Evolutionary conservation across 2,113 vertebrate genomes (phyloP).

Genomic region (Machaerirhynchus nigripectus): DNA sequence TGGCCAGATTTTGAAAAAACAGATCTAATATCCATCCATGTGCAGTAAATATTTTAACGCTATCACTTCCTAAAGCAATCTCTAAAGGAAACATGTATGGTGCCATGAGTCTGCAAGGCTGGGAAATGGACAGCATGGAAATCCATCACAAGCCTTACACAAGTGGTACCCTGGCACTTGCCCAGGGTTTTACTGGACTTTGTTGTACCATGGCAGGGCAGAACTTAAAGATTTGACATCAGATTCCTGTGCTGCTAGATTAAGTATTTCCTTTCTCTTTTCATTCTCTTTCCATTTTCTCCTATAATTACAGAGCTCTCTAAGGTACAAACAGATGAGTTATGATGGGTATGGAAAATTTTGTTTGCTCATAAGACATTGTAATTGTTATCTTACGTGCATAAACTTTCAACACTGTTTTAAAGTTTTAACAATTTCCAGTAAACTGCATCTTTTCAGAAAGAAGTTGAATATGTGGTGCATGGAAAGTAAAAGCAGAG

Average conservation of each 20-base stretch:
- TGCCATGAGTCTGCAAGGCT: background rate
- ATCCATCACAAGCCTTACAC: background rate
- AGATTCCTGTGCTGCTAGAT: background rate
- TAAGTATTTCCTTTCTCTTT: background rate
- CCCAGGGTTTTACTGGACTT: background rate
- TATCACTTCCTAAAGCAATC: background rate
- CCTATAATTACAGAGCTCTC: background rate
- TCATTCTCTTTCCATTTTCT: background rate
- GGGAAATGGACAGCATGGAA: background rate
- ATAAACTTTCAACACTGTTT: constrained; percentile 28
- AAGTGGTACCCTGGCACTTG: background rate
- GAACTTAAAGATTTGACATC: background rate
- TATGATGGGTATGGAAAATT: background rate
- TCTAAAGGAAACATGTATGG: background rate
- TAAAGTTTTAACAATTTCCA: background rate
- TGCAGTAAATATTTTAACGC: background rate
- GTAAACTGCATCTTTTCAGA: background rate
- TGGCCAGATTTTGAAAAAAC: background rate
- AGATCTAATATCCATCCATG: background rate
- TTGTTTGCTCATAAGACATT: background rate
- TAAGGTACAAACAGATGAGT: background rate
- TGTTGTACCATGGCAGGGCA: background rate
- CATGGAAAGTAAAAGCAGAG: background rate
- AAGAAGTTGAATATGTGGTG: background rate
- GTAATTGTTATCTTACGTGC: constrained; percentile 31